Evolutionary conservation across 2,113 vertebrate species (phyloP).

Genomic region (Percina caprodes): DNA sequence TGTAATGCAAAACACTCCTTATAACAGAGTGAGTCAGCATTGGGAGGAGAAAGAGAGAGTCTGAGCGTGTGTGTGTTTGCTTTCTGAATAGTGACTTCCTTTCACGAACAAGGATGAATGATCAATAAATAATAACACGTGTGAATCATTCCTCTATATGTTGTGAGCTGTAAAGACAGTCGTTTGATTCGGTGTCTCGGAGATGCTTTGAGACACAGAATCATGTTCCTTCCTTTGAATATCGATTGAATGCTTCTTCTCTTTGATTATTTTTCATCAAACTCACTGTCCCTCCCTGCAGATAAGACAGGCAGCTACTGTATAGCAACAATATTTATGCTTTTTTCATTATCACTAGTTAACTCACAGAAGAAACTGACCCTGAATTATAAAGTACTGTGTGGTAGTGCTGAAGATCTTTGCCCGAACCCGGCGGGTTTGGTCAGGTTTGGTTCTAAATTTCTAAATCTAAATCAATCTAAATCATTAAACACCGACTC

Average conservation of each 20-base stretch:
- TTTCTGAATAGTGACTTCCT: conserved; percentile 47
- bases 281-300: neutral
- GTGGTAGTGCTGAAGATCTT: too few species aligned
- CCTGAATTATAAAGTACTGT: neutral
- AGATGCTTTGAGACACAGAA: neutral
- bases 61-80: conserved; percentile 7
- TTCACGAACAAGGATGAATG: conserved; percentile 27
- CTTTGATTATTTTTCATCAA: conserved; percentile 3
- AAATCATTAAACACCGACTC: too few species aligned
- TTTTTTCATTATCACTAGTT: neutral
- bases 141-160: neutral
- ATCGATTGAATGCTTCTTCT: neutral
- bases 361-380: neutral
- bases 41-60: conserved; percentile 14
- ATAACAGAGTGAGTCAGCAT: conserved; percentile 7
- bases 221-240: neutral
- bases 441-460: too few species aligned
- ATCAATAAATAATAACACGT: conserved; percentile 34
- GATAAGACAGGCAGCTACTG: neutral
- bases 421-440: too few species aligned
- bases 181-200: neutral
- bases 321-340: neutral
- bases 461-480: too few species aligned
- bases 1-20: conserved; percentile 60
- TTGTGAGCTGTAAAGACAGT: neutral